phyloP scores from a whole-genome alignment of 1,140 invertebrate species.

The Aphis craccivora region DNA sequence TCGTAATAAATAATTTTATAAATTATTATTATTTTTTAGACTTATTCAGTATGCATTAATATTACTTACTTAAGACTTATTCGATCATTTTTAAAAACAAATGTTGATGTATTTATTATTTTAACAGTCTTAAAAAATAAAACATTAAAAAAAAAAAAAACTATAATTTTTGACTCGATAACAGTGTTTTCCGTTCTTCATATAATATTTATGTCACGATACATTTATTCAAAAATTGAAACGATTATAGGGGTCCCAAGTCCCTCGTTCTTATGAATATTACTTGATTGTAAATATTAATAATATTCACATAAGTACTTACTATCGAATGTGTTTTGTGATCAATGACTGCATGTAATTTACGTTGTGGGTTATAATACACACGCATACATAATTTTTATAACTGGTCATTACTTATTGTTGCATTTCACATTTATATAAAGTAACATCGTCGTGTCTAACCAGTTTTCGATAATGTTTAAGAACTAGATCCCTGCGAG shows the following conservation, averaged over 20 bases:
- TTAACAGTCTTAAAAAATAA: no score
- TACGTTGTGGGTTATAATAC: background rate
- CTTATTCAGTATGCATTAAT: no score
- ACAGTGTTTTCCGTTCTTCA: no score
- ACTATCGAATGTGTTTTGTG: background rate
- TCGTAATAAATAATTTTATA: no score
- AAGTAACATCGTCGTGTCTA: background rate
- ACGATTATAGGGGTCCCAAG: background rate
- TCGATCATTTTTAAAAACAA: no score
- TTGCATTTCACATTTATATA: background rate
- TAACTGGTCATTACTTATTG: background rate
- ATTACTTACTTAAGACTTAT: no score
- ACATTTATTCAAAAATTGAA: background rate
- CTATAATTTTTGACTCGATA: no score
- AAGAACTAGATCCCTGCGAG: background rate
- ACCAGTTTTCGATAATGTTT: conserved; percentile 18
- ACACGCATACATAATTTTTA: background rate
- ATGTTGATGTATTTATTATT: no score
- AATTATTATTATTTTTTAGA: no score
- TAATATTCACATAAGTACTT: background rate
- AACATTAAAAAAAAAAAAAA: no score
- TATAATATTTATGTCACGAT: no score
- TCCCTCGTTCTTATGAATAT: background rate
- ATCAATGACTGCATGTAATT: background rate
- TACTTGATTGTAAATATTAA: background rate